These are phyloP conservation scores for Battus philenor DNA, from an alignment of 1,140 invertebrate genomes.

Conservation along the genomic window DNA sequence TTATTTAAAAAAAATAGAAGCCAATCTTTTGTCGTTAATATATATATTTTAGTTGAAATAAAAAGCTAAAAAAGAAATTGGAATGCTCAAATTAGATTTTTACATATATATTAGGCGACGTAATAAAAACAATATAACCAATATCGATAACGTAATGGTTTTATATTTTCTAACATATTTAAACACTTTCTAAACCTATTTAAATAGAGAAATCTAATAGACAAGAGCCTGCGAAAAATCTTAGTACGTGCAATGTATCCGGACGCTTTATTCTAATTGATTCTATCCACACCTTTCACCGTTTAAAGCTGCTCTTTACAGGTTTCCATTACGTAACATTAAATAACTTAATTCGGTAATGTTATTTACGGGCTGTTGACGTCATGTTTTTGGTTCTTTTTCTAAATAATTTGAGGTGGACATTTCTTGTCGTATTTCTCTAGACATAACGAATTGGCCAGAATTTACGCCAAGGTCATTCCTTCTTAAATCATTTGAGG, in stretches of 20 bases:
- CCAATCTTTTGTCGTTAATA: background rate
- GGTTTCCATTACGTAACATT: constrained; percentile 2
- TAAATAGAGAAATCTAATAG: constrained; percentile 14
- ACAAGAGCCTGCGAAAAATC: constrained; percentile 16
- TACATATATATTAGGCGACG: background rate
- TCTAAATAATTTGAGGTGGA: no score
- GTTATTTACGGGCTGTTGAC: no score
- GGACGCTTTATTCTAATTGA: constrained; percentile 15
- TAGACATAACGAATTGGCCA: no score
- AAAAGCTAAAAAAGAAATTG: no score
- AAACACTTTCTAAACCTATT: constrained; percentile 16
- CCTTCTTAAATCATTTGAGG: no score
- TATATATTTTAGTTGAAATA: no score
- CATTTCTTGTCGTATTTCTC: no score
- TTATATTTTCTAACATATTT: constrained; percentile 12
- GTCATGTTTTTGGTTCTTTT: no score
- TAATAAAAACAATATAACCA: constrained; percentile 12
- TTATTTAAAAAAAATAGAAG: background rate
- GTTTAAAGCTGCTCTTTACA: background rate
- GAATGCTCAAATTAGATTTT: background rate
- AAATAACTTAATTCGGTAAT: constrained; percentile 8
- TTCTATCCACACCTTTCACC: constrained; percentile 16
- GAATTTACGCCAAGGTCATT: no score
- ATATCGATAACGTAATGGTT: constrained; percentile 11
- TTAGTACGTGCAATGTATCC: constrained; percentile 12